phyloP scores from a whole-genome alignment of 2,113 vertebrate species.

The Paralichthys olivaceus region DNA sequence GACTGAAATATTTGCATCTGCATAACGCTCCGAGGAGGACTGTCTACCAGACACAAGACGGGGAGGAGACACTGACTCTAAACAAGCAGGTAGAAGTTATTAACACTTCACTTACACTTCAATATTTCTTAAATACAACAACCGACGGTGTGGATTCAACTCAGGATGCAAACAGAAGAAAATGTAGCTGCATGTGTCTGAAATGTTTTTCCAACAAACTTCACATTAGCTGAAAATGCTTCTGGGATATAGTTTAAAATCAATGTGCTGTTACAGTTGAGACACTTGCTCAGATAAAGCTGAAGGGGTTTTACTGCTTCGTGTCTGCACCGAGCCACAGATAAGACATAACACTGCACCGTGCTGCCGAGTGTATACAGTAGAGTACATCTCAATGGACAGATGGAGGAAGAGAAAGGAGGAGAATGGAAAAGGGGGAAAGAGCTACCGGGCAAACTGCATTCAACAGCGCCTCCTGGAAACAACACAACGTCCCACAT shows the following conservation, averaged over 20 bases:
- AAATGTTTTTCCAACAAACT: neutral
- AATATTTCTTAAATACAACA: no score
- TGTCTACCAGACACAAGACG: neutral
- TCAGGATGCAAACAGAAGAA: no score
- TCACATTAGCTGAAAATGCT: neutral
- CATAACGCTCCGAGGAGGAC: neutral
- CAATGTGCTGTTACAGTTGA: no score
- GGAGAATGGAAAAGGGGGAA: neutral
- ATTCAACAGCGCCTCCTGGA: constrained; percentile 66
- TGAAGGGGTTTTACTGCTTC: neutral
- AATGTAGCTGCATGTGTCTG: no score
- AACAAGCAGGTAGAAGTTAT: no score
- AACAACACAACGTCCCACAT: constrained; percentile 59
- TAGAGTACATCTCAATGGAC: constrained; percentile 12
- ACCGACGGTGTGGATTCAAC: no score
- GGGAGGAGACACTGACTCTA: neutral
- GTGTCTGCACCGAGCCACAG: neutral
- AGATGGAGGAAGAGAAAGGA: neutral
- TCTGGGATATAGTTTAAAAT: neutral
- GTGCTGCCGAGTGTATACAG: neutral
- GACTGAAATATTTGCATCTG: neutral
- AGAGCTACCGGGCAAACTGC: constrained; percentile 46
- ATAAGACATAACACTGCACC: constrained; percentile 13
- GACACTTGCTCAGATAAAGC: neutral
- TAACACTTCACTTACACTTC: no score